Conservation (phyloP, 2,888 invertebrate genomes). For the Machimus atricapillus region DNA sequence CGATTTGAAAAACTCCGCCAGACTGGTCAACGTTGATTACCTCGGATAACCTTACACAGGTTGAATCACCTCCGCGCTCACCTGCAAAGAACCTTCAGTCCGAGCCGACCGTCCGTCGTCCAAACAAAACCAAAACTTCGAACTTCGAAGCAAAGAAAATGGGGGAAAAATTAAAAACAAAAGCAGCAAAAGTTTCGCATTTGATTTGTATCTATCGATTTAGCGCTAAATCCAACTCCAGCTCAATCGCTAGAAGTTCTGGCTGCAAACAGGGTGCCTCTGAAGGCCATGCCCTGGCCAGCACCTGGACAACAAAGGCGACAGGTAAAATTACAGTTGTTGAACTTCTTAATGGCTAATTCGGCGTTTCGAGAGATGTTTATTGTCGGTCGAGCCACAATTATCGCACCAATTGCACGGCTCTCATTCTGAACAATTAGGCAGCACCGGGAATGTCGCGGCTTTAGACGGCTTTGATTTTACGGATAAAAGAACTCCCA, state of each 20-base stretch:
- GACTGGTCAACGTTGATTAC: neutral
- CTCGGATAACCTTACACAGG: neutral
- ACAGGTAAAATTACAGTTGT: slow-evolving; percentile 27
- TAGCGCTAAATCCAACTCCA: neutral
- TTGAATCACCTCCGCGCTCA: neutral
- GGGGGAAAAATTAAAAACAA: neutral
- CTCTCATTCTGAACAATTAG: neutral
- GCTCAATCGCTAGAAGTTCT: neutral
- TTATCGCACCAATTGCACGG: neutral
- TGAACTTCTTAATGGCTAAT: slow-evolving; percentile 13
- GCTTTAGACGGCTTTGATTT: neutral
- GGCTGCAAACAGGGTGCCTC: neutral
- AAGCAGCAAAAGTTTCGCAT: neutral
- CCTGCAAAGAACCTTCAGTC: neutral
- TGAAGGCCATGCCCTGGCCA: neutral
- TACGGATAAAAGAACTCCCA: neutral
- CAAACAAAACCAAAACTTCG: neutral
- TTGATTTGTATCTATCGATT: neutral
- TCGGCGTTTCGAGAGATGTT: slow-evolving; percentile 16
- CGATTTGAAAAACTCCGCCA: neutral
- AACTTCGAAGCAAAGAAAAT: neutral
- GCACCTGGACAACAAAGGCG: slow-evolving; percentile 5
- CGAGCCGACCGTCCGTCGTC: neutral
- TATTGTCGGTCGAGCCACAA: neutral
- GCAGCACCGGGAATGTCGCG: neutral